phyloP scores from a whole-genome alignment of 30 jellyfish, hydroid and myxozoan genomes.

The Aurelia aurita region DNA sequence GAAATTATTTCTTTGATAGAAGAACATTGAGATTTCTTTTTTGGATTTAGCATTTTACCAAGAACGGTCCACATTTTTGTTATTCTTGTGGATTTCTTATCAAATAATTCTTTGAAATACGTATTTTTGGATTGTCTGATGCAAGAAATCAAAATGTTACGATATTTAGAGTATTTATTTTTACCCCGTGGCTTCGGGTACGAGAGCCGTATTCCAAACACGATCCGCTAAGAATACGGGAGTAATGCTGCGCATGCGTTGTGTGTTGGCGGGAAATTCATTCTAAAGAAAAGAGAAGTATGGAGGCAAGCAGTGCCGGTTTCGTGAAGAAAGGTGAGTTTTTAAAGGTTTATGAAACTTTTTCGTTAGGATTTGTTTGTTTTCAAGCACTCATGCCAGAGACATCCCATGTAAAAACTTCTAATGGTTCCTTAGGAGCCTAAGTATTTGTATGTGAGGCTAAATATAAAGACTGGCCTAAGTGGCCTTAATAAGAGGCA shows the following conservation, averaged over 20 bases:
- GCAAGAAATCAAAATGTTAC: too few species aligned
- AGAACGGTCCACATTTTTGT: too few species aligned
- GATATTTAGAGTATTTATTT: too few species aligned
- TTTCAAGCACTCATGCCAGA: neutral
- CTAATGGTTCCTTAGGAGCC: neutral
- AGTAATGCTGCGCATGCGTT: slow-evolving; percentile 1
- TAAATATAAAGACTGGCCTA: neutral
- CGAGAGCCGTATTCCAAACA: slow-evolving; percentile 8
- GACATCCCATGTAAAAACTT: neutral
- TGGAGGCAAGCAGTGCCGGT: slow-evolving; percentile 22
- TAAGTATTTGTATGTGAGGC: neutral
- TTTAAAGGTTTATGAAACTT: neutral
- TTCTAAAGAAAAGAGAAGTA: neutral
- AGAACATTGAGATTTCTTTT: too few species aligned
- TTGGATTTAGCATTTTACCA: too few species aligned
- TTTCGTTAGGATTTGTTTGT: neutral
- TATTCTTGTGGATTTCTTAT: too few species aligned
- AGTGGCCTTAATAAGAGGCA: too few species aligned
- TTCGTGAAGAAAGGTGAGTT: neutral
- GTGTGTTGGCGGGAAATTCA: slow-evolving; percentile 8
- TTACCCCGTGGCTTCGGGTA: slow-evolving; percentile 6
- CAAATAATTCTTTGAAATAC: too few species aligned
- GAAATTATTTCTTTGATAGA: too few species aligned
- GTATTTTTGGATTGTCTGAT: too few species aligned
- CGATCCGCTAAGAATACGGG: slow-evolving; percentile 6